Conservation (phyloP, 2,797 vertebrate genomes). For the Phataginus tetradactyla region DNA sequence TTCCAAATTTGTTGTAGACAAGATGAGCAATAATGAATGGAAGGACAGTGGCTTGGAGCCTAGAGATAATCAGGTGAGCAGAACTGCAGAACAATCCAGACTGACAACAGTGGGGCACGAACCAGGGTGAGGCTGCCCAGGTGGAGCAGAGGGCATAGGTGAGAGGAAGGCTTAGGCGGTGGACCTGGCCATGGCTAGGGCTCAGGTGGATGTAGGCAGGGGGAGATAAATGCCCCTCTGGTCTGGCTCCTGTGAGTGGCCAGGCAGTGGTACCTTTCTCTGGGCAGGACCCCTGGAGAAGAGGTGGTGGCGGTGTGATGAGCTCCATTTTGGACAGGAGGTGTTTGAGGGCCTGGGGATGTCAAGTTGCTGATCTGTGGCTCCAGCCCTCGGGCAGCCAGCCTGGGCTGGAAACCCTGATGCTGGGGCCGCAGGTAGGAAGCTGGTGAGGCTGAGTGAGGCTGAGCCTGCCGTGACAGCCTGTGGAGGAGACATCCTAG, state of each 20-base stretch:
- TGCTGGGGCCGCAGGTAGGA: not conserved
- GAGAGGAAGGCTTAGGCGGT: not conserved
- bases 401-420: not conserved
- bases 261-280: not conserved
- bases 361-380: not conserved
- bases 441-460: not conserved
- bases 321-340: not conserved
- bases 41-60: not conserved
- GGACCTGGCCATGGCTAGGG: not conserved
- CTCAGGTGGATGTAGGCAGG: accelerated
- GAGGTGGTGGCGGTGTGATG: not conserved
- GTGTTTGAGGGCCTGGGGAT: not conserved
- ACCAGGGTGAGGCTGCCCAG: not conserved
- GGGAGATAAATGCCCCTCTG: too few species aligned
- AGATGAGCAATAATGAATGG: not conserved
- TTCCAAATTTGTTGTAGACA: not conserved
- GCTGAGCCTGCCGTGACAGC: not conserved
- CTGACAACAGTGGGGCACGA: accelerated
- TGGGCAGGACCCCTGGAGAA: not conserved
- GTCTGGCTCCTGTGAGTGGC: not conserved
- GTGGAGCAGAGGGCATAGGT: not conserved
- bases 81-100: not conserved
- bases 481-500: not conserved
- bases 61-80: not conserved
- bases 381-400: not conserved